These are phyloP conservation scores for Heterodera schachtii DNA, from an alignment of 1,140 invertebrate species.

Conservation along the genomic window DNA sequence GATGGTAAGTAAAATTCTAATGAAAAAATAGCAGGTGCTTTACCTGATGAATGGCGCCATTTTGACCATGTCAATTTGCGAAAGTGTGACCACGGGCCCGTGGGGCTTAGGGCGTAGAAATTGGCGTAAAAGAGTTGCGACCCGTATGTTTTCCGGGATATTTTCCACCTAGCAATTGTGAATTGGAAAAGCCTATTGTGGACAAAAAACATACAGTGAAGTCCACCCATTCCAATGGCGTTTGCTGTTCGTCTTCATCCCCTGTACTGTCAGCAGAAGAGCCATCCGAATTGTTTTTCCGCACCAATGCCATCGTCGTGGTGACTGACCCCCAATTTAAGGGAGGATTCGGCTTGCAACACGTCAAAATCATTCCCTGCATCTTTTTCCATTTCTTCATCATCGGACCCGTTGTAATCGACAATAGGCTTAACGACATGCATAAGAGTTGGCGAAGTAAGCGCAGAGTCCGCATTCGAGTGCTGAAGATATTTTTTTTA, in stretches of 20 bases:
- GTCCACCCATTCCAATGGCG: neutral
- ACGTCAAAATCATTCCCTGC: neutral
- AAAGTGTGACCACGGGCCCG: constrained; percentile 31
- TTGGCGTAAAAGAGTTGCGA: constrained; percentile 40
- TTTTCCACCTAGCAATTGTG: constrained; percentile 18
- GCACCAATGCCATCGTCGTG: neutral
- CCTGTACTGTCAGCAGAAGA: neutral
- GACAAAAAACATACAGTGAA: neutral
- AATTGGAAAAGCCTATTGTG: neutral
- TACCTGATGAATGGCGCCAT: constrained; percentile 39
- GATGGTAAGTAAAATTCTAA: neutral
- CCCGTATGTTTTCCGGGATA: constrained; percentile 43
- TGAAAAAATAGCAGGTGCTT: neutral
- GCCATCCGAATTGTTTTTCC: neutral
- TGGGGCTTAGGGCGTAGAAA: constrained; percentile 39
- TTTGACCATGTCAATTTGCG: constrained; percentile 29
- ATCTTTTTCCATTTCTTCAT: constrained; percentile 14
- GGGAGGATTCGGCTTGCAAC: no score
- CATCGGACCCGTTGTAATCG: constrained; percentile 9
- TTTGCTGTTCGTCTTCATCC: neutral
- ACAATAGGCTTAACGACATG: neutral
- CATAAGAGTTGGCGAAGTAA: neutral
- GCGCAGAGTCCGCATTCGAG: neutral
- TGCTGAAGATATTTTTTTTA: neutral
- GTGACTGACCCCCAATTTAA: no score